Conservation (phyloP, 1,140 invertebrate species). For the Drosophila murphyi region DNA sequence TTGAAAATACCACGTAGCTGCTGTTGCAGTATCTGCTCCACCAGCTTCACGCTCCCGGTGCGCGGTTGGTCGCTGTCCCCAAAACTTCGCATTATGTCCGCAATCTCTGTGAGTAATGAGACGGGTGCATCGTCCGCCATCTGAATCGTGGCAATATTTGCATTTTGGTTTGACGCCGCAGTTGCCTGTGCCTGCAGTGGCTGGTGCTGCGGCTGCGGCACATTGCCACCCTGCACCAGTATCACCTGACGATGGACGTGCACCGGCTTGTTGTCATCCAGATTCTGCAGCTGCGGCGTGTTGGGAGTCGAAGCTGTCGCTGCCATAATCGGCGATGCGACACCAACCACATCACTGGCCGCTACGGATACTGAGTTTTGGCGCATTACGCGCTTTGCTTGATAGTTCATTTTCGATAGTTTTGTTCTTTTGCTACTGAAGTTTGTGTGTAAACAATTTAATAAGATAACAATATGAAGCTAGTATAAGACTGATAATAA, state of each 20-base stretch:
- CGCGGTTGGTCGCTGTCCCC: constrained; percentile 78
- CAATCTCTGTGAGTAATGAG: constrained; percentile 76
- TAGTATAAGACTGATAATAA: constrained; percentile 1
- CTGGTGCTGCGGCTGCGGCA: constrained; percentile 48
- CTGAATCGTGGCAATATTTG: constrained; percentile 14
- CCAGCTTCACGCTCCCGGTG: constrained; percentile 72
- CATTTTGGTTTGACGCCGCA: constrained; percentile 14
- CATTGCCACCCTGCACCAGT: constrained; percentile 52
- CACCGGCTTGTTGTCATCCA: constrained; percentile 65
- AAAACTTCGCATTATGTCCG: constrained; percentile 83
- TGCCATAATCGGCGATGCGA: constrained; percentile 55
- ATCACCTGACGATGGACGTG: constrained; percentile 71
- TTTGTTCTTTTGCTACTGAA: background rate
- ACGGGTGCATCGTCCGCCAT: constrained; percentile 66
- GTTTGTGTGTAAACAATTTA: background rate
- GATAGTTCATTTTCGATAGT: constrained; percentile 58
- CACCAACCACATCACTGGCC: constrained; percentile 35
- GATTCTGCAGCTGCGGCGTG: constrained; percentile 57
- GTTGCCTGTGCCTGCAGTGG: constrained; percentile 17
- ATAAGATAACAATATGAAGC: background rate
- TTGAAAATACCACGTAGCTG: constrained; percentile 81
- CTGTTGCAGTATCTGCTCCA: constrained; percentile 83
- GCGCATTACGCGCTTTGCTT: constrained; percentile 64
- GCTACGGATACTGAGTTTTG: constrained; percentile 66
- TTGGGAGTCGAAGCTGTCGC: constrained; percentile 50